These are phyloP conservation scores for Hemiprocne comata DNA, from an alignment of 2,113 vertebrate genomes.

Conservation along the genomic window DNA sequence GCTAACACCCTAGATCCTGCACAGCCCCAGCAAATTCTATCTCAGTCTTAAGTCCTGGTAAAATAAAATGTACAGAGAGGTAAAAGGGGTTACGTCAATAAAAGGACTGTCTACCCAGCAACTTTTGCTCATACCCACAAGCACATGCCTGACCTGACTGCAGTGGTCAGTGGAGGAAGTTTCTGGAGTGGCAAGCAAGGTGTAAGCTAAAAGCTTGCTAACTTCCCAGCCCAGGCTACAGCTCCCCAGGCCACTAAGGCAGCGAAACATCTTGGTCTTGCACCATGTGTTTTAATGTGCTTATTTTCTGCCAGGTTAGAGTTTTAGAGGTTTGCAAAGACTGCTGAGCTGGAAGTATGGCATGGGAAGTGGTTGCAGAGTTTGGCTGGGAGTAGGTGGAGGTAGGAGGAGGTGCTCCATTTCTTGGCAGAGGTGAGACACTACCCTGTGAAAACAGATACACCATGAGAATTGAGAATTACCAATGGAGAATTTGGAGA, in stretches of 20 bases:
- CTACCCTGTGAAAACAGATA: background rate
- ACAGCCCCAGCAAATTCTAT: background rate
- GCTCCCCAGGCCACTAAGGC: background rate
- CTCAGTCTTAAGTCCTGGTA: background rate
- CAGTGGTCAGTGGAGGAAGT: background rate
- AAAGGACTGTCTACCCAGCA: background rate
- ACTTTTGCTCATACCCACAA: background rate
- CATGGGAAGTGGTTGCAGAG: background rate
- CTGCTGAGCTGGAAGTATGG: background rate
- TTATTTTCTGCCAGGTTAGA: background rate
- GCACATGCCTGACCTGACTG: fast-evolving
- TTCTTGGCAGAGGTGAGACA: background rate
- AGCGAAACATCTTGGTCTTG: background rate
- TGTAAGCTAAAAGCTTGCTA: background rate
- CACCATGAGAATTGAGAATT: background rate
- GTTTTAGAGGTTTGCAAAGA: background rate
- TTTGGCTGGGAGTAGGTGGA: background rate
- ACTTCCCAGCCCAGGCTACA: background rate
- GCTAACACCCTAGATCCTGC: background rate
- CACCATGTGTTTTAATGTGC: background rate
- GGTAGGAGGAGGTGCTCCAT: background rate
- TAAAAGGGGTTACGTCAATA: background rate
- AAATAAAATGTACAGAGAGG: background rate
- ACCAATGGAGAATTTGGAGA: background rate
- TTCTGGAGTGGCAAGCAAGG: background rate